These are phyloP conservation scores for Dermolepida albohirtum DNA, from an alignment of 2,888 invertebrate genomes.

Conservation along the genomic window DNA sequence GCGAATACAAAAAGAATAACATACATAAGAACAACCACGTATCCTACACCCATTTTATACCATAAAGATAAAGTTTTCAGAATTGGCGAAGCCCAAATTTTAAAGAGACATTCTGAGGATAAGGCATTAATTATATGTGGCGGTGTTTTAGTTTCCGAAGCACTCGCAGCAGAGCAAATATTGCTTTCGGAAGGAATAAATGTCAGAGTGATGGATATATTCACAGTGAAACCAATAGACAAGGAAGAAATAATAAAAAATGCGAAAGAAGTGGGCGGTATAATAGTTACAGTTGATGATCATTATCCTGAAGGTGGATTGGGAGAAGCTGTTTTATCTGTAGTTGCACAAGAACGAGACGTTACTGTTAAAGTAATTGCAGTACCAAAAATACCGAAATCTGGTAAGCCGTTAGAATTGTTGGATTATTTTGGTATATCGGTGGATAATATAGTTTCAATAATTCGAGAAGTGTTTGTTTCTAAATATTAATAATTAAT, in stretches of 20 bases:
- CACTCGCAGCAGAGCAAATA: slow-evolving; percentile 81
- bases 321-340: slow-evolving; percentile 91
- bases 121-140: slow-evolving; percentile 87
- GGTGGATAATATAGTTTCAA: slow-evolving; percentile 71
- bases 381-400: slow-evolving; percentile 86
- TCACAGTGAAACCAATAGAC: slow-evolving; percentile 95
- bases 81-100: slow-evolving; percentile 80
- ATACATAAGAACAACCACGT: slow-evolving; percentile 92
- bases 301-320: slow-evolving; percentile 95
- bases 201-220: slow-evolving; percentile 89
- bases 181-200: slow-evolving; percentile 75
- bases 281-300: slow-evolving; percentile 93
- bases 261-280: slow-evolving; percentile 80
- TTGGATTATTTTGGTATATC: slow-evolving; percentile 88
- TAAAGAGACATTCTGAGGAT: slow-evolving; percentile 79
- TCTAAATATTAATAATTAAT: slow-evolving; percentile 11
- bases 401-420: slow-evolving; percentile 86
- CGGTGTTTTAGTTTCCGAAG: slow-evolving; percentile 91
- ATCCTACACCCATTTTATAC: slow-evolving; percentile 86
- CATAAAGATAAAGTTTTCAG: slow-evolving; percentile 74
- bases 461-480: slow-evolving; percentile 67
- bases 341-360: slow-evolving; percentile 76
- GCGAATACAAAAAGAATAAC: slow-evolving; percentile 92
- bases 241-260: slow-evolving; percentile 75
- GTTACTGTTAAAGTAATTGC: slow-evolving; percentile 80